Evolutionary conservation across 2,797 vertebrate species (phyloP), one percentile per base, ranked within the genome.

Genomic region (Rhabdomys pumilio): DNA sequence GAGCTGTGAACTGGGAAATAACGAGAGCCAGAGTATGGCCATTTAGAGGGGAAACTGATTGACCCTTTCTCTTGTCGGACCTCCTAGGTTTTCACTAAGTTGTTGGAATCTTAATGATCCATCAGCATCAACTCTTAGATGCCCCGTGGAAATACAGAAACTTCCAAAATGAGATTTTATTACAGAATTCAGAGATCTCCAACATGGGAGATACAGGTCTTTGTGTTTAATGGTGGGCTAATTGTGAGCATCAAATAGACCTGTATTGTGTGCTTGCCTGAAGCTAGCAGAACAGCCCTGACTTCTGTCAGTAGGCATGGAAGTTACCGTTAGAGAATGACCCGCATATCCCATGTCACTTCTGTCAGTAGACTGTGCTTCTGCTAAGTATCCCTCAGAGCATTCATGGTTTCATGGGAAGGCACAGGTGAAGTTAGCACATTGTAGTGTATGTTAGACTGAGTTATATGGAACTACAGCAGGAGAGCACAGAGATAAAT

Each of bases 31-130:
- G 3, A 38, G 1, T 44, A 7, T 69, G n/a, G 50, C 81, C 20
- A 38, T 88, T 90, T 44, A 9, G 13, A 61, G 75, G 80, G 6
- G 20, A 83, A 83, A 67, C 6, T 14, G 75, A 83, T 50, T 90
- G 50, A 75, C 31, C 89, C 75, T 61, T 89, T 85, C 53, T 41
- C 3, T 84, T 50, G 34, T n/a, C 90, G 77, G 67, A 55, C 41
- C 77, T 89, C 55, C 9, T 82, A 41, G 73, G 55, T 92, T 94
- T 92, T 89, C 31, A 84, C 55, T 31, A 53, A 47, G 10, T 55
- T 85, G 31, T 47, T 97, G 92, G 44, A 79, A 79, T 96, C 53
- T 94, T 89, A 90, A 57, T 55, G 57, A n/a, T 55, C 53, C 2
- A 55, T 96, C 90, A 94, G 13, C 31, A 82, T 79, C 61, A 91